Conservation (phyloP, 2,888 invertebrate species). For the Listrodromus nycthemerus region DNA sequence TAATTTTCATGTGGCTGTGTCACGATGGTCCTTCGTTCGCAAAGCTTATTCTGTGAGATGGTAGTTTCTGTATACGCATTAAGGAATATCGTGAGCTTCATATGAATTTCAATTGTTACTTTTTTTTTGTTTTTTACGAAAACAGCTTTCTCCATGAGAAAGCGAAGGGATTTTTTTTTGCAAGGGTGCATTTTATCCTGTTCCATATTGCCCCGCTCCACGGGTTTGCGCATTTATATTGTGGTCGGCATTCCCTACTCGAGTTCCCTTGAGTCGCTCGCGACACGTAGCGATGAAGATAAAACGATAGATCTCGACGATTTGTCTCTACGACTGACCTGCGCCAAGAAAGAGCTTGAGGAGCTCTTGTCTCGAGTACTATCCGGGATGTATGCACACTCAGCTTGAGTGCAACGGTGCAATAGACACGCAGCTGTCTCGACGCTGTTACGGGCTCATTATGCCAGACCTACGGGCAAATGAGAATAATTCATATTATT, state of each 20-base stretch:
- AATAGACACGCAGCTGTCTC: not conserved
- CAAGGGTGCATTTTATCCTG: too few species aligned
- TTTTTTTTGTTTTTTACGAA: too few species aligned
- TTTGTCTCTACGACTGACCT: slow-evolving; percentile 12
- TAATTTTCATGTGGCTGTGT: too few species aligned
- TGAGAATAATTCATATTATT: not conserved
- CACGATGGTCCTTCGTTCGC: too few species aligned
- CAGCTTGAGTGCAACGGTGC: not conserved
- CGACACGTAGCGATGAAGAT: not conserved
- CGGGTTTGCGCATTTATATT: not conserved
- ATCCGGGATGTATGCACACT: slow-evolving; percentile 3
- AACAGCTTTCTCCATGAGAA: too few species aligned
- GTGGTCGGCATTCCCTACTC: not conserved
- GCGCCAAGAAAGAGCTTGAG: not conserved
- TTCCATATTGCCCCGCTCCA: too few species aligned
- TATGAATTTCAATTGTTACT: too few species aligned
- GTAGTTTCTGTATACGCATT: too few species aligned
- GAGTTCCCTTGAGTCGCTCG: not conserved
- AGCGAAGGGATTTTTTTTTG: too few species aligned
- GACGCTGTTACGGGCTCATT: slow-evolving; percentile 1
- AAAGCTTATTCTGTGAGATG: too few species aligned
- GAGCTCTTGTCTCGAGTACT: not conserved
- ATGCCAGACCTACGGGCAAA: not conserved
- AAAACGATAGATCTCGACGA: slow-evolving; percentile 3
- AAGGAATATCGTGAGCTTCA: too few species aligned